Percentiles rank a stretch among this genome's conserved stretches.
Conservation (phyloP, 2,888 invertebrate species). For the Apoda limacodes region DNA sequence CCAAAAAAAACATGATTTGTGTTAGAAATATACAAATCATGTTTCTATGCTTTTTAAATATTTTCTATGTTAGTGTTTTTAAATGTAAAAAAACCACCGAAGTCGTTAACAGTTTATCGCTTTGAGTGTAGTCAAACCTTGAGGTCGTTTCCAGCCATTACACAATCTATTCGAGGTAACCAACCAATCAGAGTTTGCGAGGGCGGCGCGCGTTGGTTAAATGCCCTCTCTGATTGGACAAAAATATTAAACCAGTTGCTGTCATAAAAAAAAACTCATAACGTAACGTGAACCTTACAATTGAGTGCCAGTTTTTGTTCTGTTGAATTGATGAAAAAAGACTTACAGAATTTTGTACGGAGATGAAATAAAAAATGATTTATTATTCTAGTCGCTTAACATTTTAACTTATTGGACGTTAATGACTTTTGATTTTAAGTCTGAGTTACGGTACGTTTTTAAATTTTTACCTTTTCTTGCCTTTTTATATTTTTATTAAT, state of each 20-base stretch:
- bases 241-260: slow-evolving; percentile 61
- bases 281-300: slow-evolving; percentile 54
- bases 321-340: slow-evolving; percentile 68
- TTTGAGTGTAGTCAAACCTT: too few relatives aligned
- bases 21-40: too few relatives aligned
- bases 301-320: slow-evolving; percentile 65
- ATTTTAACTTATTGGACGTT: slow-evolving; percentile 67
- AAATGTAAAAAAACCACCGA: too few relatives aligned
- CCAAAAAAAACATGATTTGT: too few relatives aligned
- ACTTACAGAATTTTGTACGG: slow-evolving; percentile 55
- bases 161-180: slow-evolving; percentile 49
- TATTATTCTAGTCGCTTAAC: slow-evolving; percentile 57
- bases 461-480: slow-evolving; percentile 30
- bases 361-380: slow-evolving; percentile 67
- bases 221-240: slow-evolving; percentile 42
- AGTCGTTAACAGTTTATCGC: too few relatives aligned
- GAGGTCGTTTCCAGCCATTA: slow-evolving; percentile 66
- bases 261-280: slow-evolving; percentile 44
- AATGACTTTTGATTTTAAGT: slow-evolving; percentile 65
- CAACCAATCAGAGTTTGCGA: slow-evolving; percentile 47
- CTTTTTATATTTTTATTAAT: slow-evolving; percentile 35
- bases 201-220: slow-evolving; percentile 48
- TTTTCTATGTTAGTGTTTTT: too few relatives aligned
- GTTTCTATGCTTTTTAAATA: too few relatives aligned
- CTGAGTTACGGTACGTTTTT: slow-evolving; percentile 29